These are phyloP conservation scores for Drosophila obscura DNA, from an alignment of 1,140 invertebrate species.

Conservation along the genomic window DNA sequence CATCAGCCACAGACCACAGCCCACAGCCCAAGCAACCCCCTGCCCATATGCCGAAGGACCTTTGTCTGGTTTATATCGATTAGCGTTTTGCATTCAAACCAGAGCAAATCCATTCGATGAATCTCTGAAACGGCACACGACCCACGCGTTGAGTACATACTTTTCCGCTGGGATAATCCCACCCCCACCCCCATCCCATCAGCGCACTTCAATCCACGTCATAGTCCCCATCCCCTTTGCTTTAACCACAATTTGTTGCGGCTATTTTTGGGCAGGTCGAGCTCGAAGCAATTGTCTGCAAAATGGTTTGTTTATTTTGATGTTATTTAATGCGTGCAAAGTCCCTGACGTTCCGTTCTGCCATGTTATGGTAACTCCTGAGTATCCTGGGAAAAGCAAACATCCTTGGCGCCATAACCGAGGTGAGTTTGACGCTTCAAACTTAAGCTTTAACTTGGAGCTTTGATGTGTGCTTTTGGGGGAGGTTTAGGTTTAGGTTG, in stretches of 20 bases:
- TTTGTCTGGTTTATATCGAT: slow-evolving; percentile 76
- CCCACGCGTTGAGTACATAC: slow-evolving; percentile 42
- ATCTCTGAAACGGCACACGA: slow-evolving; percentile 58
- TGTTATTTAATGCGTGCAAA: slow-evolving; percentile 77
- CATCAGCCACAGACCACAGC: slow-evolving; percentile 34
- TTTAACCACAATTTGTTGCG: slow-evolving; percentile 60
- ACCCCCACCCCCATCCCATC: slow-evolving; percentile 31
- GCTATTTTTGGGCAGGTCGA: slow-evolving; percentile 32
- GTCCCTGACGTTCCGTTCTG: slow-evolving; percentile 43
- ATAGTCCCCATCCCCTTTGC: too few species aligned
- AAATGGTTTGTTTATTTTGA: slow-evolving; percentile 82
- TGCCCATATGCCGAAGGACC: slow-evolving; percentile 17
- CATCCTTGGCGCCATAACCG: slow-evolving; percentile 28
- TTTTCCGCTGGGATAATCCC: slow-evolving; percentile 71
- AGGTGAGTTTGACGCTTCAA: slow-evolving; percentile 47
- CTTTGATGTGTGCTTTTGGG: slow-evolving; percentile 32
- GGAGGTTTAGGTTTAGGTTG: slow-evolving; percentile 17
- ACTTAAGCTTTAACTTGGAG: slow-evolving; percentile 48
- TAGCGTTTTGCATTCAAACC: slow-evolving; percentile 66
- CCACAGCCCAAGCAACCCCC: slow-evolving; percentile 14
- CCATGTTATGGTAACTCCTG: background rate
- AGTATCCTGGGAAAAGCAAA: slow-evolving; percentile 75
- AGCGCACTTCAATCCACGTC: slow-evolving; percentile 8
- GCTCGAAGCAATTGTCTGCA: slow-evolving; percentile 74
- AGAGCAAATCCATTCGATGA: slow-evolving; percentile 60